Conservation (phyloP, 2,113 vertebrate genomes). For the Eonycteris spelaea region DNA sequence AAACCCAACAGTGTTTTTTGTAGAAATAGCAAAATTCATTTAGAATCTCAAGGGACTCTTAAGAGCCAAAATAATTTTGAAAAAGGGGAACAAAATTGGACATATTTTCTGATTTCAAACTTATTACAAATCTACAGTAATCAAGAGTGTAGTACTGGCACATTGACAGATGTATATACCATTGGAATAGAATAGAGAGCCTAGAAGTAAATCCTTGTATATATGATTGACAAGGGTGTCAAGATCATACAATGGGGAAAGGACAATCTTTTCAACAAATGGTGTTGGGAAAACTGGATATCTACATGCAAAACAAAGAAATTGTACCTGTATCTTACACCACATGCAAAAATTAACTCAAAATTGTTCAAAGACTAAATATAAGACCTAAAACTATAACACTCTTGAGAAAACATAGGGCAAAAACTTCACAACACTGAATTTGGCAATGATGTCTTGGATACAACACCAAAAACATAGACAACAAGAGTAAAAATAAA, state of each 20-base stretch:
- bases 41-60: not conserved
- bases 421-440: not conserved
- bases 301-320: constrained; percentile 10
- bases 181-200: not conserved
- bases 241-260: not conserved
- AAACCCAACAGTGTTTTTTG: not conserved
- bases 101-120: not conserved
- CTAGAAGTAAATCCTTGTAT: not conserved
- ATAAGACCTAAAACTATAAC: not conserved
- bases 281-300: not conserved
- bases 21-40: not conserved
- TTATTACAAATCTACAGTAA: not conserved
- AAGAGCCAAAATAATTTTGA: not conserved
- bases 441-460: not conserved
- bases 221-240: not conserved
- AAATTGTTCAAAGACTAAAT: not conserved
- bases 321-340: not conserved
- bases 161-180: not conserved
- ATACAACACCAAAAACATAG: not conserved
- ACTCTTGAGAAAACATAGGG: not conserved
- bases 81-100: not conserved
- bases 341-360: not conserved
- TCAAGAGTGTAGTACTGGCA: not conserved
- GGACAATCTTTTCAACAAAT: not conserved
- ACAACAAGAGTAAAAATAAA: not conserved